Conservation (phyloP, 2,113 vertebrate species). For the Percopsis transmontana region DNA sequence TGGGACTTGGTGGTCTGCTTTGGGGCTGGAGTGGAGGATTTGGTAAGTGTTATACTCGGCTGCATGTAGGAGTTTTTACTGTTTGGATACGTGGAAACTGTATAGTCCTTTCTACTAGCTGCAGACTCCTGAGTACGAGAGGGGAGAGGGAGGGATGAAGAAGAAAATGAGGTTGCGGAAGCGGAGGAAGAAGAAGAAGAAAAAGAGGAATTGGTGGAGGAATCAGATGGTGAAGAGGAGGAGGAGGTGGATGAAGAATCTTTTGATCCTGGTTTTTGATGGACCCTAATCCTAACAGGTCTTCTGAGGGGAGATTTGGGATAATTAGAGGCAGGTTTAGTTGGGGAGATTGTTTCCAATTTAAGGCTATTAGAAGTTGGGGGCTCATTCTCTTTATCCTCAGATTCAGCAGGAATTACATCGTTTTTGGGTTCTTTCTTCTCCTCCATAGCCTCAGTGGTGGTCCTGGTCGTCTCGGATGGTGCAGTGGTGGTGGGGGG, state of each 20-base stretch:
- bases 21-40: constrained; percentile 47
- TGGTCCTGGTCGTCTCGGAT: constrained; percentile 47
- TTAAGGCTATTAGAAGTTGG: constrained; percentile 54
- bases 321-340: constrained; percentile 25
- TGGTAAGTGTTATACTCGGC: constrained; percentile 31
- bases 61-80: constrained; percentile 49
- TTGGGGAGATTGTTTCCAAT: constrained; percentile 51
- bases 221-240: constrained; percentile 1
- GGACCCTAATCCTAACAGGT: constrained; percentile 61
- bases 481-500: constrained; percentile 46
- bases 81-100: constrained; percentile 41
- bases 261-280: constrained; percentile 56
- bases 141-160: constrained; percentile 13
- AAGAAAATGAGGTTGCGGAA: constrained; percentile 33
- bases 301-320: constrained; percentile 37
- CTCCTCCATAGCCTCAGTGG: constrained; percentile 42
- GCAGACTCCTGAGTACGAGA: constrained; percentile 50
- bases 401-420: constrained; percentile 46
- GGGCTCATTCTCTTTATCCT: constrained; percentile 30
- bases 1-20: constrained; percentile 39
- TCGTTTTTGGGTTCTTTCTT: constrained; percentile 59
- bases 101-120: constrained; percentile 58
- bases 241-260: constrained; percentile 8
- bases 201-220: not conserved
- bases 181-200: constrained; percentile 38